phyloP scores from a whole-genome alignment of 2,888 invertebrate genomes.

The Tinea pellionella region DNA sequence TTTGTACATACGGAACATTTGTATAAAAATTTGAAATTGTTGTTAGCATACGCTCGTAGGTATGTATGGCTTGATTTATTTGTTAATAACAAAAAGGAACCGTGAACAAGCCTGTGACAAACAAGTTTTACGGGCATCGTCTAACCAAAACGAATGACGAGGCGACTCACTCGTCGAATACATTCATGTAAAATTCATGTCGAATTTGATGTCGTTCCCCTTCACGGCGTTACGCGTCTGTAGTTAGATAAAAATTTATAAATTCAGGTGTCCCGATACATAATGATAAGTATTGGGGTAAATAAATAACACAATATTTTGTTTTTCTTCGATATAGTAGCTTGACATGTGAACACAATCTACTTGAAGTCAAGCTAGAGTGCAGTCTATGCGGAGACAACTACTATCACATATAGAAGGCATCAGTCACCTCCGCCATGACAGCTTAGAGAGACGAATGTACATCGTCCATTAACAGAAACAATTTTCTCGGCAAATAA shows the following conservation, averaged over 20 bases:
- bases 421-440: too few relatives aligned
- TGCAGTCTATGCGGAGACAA: too few relatives aligned
- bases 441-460: too few relatives aligned
- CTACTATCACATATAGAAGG: too few relatives aligned
- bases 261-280: not conserved
- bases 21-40: too few relatives aligned
- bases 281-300: not conserved
- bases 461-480: too few relatives aligned
- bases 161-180: constrained; percentile 34
- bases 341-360: too few relatives aligned
- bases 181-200: constrained; percentile 64
- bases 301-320: too few relatives aligned
- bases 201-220: constrained; percentile 20
- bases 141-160: constrained; percentile 43
- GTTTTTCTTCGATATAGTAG: too few relatives aligned
- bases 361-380: too few relatives aligned
- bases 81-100: constrained; percentile 5
- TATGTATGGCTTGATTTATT: not conserved
- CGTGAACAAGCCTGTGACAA: constrained; percentile 15
- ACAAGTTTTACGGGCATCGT: constrained; percentile 19
- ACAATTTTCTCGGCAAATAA: too few relatives aligned
- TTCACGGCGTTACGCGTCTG: constrained; percentile 11
- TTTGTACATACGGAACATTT: too few relatives aligned
- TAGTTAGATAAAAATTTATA: constrained; percentile 15
- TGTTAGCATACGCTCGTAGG: not conserved